Conservation (phyloP, 2,113 vertebrate species). For the Sinosuthora webbiana region DNA sequence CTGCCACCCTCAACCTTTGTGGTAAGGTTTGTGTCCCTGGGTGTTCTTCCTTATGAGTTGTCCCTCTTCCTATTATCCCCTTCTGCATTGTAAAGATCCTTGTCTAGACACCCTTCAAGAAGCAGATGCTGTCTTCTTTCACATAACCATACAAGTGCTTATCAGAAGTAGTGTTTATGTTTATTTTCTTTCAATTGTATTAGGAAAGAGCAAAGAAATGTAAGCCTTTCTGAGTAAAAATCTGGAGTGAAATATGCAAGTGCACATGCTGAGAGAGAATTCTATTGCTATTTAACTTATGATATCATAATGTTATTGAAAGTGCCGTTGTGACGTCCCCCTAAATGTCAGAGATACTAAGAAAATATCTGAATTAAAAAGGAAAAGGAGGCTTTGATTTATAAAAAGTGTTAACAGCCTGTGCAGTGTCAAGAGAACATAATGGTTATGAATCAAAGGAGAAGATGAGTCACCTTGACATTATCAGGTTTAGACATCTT, state of each 20-base stretch:
- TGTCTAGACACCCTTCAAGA: not conserved
- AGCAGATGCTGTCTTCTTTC: not conserved
- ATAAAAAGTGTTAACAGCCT: slow-evolving; percentile 27
- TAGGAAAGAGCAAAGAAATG: not conserved
- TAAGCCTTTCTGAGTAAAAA: not conserved
- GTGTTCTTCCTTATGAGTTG: not conserved
- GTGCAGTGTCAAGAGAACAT: slow-evolving; percentile 28
- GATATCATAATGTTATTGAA: not conserved
- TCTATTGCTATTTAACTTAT: not conserved
- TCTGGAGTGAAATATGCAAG: not conserved
- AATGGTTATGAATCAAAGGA: slow-evolving; percentile 64
- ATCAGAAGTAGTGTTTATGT: not conserved
- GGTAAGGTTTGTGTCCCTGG: not conserved
- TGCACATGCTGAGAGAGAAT: not conserved
- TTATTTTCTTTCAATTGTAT: not conserved
- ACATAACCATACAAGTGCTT: not conserved
- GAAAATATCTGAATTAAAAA: slow-evolving; percentile 27
- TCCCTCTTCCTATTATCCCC: not conserved
- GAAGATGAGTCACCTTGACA: slow-evolving; percentile 67
- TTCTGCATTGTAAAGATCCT: not conserved
- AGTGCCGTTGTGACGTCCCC: not conserved
- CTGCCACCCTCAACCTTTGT: not conserved
- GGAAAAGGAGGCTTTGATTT: not conserved
- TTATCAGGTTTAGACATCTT: slow-evolving; percentile 65
- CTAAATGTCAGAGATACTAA: slow-evolving; percentile 32